Percentiles rank a stretch among this genome's conserved stretches.
Evolutionary conservation across 2,797 vertebrate genomes (phyloP).

Genomic region (Enteromius viviparus): DNA sequence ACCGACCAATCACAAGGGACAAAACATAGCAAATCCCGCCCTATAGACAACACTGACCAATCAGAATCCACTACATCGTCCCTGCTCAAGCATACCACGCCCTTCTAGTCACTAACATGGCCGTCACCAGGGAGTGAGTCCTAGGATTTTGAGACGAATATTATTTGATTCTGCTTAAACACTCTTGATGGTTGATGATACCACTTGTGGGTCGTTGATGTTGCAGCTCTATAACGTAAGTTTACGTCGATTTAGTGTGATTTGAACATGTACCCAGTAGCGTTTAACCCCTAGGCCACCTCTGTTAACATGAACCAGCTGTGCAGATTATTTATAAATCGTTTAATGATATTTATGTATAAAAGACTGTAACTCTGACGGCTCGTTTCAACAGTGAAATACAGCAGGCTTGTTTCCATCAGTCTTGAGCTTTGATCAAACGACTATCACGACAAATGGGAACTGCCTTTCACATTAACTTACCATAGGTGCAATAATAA

Average conservation of each 20-base stretch:
- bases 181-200: constrained; percentile 27
- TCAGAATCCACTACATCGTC: constrained; percentile 41
- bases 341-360: not conserved
- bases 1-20: constrained; percentile 60
- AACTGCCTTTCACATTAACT: not conserved
- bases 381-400: not conserved
- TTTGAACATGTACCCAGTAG: not conserved
- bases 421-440: not conserved
- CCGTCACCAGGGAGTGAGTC: constrained; percentile 53
- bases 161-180: constrained; percentile 4
- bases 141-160: constrained; percentile 28
- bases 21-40: not conserved
- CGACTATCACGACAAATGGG: not conserved
- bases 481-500: not conserved
- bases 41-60: constrained; percentile 52
- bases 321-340: not conserved
- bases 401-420: not conserved
- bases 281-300: constrained; percentile 40
- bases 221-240: constrained; percentile 48
- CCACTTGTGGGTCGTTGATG: constrained; percentile 23
- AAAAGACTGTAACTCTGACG: not conserved
- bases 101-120: constrained; percentile 70
- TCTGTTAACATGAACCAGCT: constrained; percentile 29
- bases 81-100: constrained; percentile 50
- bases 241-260: constrained; percentile 18